Evolutionary conservation across 2,797 vertebrate species (phyloP).

Genomic region (Enteromius thamalakanensis): DNA sequence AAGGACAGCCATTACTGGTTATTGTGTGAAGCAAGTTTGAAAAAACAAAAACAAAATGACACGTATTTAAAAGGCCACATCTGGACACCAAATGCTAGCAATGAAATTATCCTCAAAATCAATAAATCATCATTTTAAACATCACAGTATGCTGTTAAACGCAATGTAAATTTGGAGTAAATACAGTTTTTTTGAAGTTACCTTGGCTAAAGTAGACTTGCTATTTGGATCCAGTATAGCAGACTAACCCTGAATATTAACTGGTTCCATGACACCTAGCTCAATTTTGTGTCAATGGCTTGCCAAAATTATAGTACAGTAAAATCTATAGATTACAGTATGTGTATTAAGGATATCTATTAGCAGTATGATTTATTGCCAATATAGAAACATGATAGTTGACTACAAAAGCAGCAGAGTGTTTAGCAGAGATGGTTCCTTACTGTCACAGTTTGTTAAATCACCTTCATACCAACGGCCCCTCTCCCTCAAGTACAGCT

Average conservation of each 20-base stretch:
- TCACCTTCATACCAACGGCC: not conserved
- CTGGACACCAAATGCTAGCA: not conserved
- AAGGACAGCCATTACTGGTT: not conserved
- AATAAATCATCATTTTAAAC: not conserved
- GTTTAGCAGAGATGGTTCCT: not conserved
- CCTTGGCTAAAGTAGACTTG: not conserved
- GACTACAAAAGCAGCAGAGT: not conserved
- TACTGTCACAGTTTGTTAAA: not conserved
- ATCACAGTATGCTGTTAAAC: not conserved
- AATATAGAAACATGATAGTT: conserved; percentile 2
- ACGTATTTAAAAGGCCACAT: too few relatives aligned
- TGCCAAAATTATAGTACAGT: not conserved
- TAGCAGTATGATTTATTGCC: not conserved
- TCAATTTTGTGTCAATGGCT: not conserved
- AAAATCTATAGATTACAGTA: not conserved
- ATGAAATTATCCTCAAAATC: not conserved
- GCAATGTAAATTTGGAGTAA: not conserved
- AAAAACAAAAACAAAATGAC: too few relatives aligned
- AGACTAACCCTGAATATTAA: not conserved
- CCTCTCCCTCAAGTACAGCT: not conserved
- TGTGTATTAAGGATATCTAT: not conserved
- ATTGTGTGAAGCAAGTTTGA: too few relatives aligned
- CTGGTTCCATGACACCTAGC: not conserved
- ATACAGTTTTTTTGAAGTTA: not conserved
- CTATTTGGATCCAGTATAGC: not conserved